phyloP scores from a whole-genome alignment of 2,888 invertebrate species.

The Leptura quadrifasciata region DNA sequence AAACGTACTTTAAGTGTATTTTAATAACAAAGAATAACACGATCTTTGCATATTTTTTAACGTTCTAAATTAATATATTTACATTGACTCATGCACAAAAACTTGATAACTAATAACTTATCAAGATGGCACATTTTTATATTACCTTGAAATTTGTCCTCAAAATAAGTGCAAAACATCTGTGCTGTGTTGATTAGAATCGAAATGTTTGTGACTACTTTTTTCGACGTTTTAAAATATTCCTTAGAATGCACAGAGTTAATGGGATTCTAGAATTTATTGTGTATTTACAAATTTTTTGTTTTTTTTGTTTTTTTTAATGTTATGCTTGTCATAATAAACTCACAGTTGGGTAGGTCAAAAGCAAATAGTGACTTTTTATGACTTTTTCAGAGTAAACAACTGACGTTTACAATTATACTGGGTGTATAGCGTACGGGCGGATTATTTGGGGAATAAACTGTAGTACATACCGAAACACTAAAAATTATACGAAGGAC shows the following conservation, averaged over 20 bases:
- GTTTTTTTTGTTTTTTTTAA: neutral
- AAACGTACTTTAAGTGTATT: neutral
- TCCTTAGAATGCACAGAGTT: neutral
- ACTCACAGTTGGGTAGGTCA: neutral
- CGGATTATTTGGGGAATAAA: no score
- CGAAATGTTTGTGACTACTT: conserved; percentile 2
- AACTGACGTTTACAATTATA: no score
- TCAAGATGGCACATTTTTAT: conserved; percentile 27
- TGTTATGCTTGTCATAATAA: neutral
- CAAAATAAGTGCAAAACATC: conserved; percentile 27
- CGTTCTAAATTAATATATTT: neutral
- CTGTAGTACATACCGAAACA: no score
- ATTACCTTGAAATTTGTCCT: conserved; percentile 23
- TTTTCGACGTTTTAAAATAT: neutral
- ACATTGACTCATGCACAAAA: neutral
- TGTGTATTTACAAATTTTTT: neutral
- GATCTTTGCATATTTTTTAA: conserved; percentile 7
- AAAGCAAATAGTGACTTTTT: neutral
- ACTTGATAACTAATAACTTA: conserved; percentile 8
- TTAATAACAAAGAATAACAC: neutral
- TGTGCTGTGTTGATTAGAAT: neutral
- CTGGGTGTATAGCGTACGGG: no score
- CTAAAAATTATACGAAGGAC: no score
- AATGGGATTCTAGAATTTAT: neutral
- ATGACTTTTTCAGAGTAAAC: no score